These are phyloP conservation scores for Latrodectus elegans DNA, from an alignment of 2,888 invertebrate genomes.

Conservation along the genomic window DNA sequence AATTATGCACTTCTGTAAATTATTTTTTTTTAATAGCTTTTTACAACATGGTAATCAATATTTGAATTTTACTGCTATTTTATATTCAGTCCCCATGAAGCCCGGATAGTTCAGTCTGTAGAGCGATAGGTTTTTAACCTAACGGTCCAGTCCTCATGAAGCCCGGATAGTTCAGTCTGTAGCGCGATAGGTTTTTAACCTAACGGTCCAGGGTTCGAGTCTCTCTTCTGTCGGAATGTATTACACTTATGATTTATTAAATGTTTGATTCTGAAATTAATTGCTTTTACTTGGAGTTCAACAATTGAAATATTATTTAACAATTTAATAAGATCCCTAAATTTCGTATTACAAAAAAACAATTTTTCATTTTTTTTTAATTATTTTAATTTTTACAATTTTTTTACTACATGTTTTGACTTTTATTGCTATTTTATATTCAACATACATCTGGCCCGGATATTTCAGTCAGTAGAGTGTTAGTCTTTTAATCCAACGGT, in stretches of 20 bases:
- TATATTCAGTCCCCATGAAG: constrained; percentile 70
- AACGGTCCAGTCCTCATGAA: constrained; percentile 75
- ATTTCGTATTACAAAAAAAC: no score
- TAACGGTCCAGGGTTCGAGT: constrained; percentile 83
- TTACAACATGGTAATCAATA: no score
- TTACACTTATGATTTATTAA: no score
- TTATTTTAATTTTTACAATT: neutral
- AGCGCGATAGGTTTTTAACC: constrained; percentile 86
- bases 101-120: constrained; percentile 85
- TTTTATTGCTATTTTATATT: neutral
- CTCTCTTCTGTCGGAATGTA: neutral
- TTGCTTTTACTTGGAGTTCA: no score
- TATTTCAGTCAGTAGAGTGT: constrained; percentile 85
- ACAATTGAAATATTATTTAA: no score
- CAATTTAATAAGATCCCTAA: no score
- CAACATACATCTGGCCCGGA: constrained; percentile 77
- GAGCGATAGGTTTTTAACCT: constrained; percentile 86
- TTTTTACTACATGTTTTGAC: neutral
- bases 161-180: neutral
- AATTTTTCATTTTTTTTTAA: no score
- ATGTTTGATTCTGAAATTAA: no score
- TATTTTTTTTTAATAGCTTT: no score
- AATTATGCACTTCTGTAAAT: no score
- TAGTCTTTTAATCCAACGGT: constrained; percentile 86
- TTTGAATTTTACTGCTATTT: no score